phyloP scores from a whole-genome alignment of 2,797 vertebrate genomes.

The Ceyx erithaca region DNA sequence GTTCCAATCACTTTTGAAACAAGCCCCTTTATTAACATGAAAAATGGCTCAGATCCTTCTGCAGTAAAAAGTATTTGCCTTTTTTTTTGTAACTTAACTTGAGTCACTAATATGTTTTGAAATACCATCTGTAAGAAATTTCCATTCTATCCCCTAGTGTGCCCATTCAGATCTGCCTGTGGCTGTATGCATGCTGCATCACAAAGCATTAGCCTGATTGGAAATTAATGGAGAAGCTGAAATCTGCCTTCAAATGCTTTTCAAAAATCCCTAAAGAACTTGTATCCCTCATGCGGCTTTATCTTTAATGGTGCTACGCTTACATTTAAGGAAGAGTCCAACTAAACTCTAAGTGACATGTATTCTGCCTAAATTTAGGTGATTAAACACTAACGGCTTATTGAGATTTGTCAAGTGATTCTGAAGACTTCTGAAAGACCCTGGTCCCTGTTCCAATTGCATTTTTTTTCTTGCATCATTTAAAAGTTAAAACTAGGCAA shows the following conservation, averaged over 20 bases:
- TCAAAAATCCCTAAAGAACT: constrained; percentile 46
- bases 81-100: constrained; percentile 32
- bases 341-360: neutral
- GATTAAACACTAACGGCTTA: neutral
- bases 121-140: constrained; percentile 65
- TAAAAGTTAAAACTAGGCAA: neutral
- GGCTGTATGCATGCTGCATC: constrained; percentile 51
- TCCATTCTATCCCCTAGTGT: constrained; percentile 49
- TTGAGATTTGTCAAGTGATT: neutral
- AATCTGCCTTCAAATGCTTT: constrained; percentile 41
- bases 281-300: neutral
- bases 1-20: constrained; percentile 29
- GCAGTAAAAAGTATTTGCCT: neutral
- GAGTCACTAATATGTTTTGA: constrained; percentile 50
- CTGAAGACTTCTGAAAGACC: neutral
- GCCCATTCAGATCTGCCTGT: constrained; percentile 31
- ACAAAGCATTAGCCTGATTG: constrained; percentile 62
- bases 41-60: constrained; percentile 8
- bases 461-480: neutral
- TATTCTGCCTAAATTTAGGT: neutral
- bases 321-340: constrained; percentile 29
- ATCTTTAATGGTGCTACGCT: constrained; percentile 30
- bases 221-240: constrained; percentile 55
- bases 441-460: neutral
- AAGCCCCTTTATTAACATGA: constrained; percentile 18